Evolutionary conservation across 1,140 invertebrate species (phyloP).

Genomic region (Hydropsyche tenuis): DNA sequence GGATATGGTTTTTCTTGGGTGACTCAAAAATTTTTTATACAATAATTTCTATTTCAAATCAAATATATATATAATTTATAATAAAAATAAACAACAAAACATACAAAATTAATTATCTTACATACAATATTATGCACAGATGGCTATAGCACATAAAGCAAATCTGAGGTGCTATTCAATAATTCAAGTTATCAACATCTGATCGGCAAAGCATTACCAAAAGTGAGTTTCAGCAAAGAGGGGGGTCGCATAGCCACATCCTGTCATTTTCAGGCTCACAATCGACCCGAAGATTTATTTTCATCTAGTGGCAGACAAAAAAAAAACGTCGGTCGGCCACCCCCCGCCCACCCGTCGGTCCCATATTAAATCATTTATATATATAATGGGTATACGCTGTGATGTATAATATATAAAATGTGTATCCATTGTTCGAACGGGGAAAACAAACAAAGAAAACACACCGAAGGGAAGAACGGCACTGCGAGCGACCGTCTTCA

Average conservation of each 20-base stretch:
- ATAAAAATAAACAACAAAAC: too few relatives aligned
- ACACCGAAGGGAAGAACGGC: slow-evolving; percentile 43
- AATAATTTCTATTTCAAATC: too few relatives aligned
- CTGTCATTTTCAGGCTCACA: slow-evolving; percentile 48
- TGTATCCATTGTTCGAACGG: slow-evolving; percentile 48
- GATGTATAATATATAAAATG: slow-evolving; percentile 27
- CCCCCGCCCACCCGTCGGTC: slow-evolving; percentile 13
- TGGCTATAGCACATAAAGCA: too few relatives aligned
- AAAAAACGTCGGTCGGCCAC: slow-evolving; percentile 10
- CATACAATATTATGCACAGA: too few relatives aligned
- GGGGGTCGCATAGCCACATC: slow-evolving; percentile 45
- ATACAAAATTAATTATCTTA: too few relatives aligned
- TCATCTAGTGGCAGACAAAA: slow-evolving; percentile 30
- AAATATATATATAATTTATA: too few relatives aligned
- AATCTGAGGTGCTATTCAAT: too few relatives aligned
- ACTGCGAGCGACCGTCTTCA: slow-evolving; percentile 33
- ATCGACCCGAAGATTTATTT: slow-evolving; percentile 51
- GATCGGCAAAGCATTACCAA: too few relatives aligned
- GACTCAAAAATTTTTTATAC: too few relatives aligned
- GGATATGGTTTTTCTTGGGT: too few relatives aligned
- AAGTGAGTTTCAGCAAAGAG: too few relatives aligned
- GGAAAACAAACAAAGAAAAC: slow-evolving; percentile 48
- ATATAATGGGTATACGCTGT: slow-evolving; percentile 13
- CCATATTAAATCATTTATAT: slow-evolving; percentile 50
- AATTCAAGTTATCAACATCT: too few relatives aligned